A percentile compares a stretch with the other conserved stretches of the same genome.
Evolutionary conservation across 2,797 vertebrate genomes (phyloP).

Genomic region (Moxostoma hubbsi): DNA sequence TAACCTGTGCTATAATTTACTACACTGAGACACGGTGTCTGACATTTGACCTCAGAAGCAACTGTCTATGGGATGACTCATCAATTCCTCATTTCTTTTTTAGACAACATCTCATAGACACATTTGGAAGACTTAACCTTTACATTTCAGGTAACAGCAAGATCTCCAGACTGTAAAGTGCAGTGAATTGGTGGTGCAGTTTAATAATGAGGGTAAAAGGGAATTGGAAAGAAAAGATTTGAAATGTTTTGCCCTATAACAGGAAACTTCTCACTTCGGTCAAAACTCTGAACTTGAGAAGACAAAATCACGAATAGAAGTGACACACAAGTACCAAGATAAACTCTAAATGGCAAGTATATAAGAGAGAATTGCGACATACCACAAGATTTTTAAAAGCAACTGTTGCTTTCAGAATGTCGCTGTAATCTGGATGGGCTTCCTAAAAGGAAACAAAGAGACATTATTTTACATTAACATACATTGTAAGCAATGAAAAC

Average conservation of each 20-base stretch:
- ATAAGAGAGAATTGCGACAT: constrained; percentile 63
- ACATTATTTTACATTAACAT: too few relatives aligned
- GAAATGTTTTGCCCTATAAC: neutral
- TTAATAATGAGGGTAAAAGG: constrained; percentile 1
- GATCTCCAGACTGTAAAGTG: constrained; percentile 12
- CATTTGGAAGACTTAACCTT: constrained; percentile 31
- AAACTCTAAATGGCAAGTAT: neutral
- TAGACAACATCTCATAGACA: constrained; percentile 36
- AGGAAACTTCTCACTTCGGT: constrained; percentile 13
- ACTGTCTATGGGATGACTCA: constrained; percentile 54
- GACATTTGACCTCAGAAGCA: constrained; percentile 7
- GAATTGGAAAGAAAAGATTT: constrained; percentile 18
- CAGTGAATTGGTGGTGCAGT: constrained; percentile 17
- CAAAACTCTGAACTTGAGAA: constrained; percentile 19
- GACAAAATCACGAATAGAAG: neutral
- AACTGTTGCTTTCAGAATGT: constrained; percentile 85
- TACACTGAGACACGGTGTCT: constrained; percentile 1
- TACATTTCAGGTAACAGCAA: constrained; percentile 34
- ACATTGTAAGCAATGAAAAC: neutral
- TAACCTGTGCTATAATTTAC: constrained; percentile 22
- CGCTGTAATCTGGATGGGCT: constrained; percentile 91
- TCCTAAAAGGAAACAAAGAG: constrained; percentile 77
- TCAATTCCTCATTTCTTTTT: constrained; percentile 32
- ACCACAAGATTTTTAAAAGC: constrained; percentile 93
- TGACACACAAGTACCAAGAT: neutral